Conservation (phyloP, 2,888 invertebrate genomes). For the Epirrita christyi region DNA sequence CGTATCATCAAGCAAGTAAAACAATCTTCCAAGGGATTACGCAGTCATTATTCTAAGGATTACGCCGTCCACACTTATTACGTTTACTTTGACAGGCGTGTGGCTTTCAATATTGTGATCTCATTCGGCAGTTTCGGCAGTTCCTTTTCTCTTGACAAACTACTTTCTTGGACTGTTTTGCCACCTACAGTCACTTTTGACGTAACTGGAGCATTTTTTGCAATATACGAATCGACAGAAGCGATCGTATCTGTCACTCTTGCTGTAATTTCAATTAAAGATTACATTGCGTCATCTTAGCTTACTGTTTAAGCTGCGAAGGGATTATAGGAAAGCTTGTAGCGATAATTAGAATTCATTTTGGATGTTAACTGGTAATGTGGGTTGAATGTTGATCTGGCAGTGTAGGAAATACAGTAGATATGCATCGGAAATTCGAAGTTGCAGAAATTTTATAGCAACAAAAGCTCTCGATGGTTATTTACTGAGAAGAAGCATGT, state of each 20-base stretch:
- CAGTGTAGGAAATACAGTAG: neutral
- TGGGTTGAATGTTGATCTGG: slow-evolving; percentile 9
- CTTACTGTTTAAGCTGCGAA: slow-evolving; percentile 43
- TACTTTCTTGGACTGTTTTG: slow-evolving; percentile 52
- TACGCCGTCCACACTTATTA: slow-evolving; percentile 42
- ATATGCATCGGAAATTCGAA: neutral
- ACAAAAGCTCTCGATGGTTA: neutral
- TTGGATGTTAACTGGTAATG: slow-evolving; percentile 21
- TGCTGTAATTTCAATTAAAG: slow-evolving; percentile 48
- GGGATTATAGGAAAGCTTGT: slow-evolving; percentile 59
- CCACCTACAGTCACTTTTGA: slow-evolving; percentile 61
- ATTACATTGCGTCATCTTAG: slow-evolving; percentile 48
- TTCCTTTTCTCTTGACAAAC: slow-evolving; percentile 38
- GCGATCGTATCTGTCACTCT: slow-evolving; percentile 62
- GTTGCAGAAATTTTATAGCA: no score
- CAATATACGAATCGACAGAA: slow-evolving; percentile 48
- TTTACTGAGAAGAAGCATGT: neutral
- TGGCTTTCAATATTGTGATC: slow-evolving; percentile 49
- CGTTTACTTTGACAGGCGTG: slow-evolving; percentile 49
- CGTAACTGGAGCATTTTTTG: slow-evolving; percentile 66
- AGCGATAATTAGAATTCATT: slow-evolving; percentile 37
- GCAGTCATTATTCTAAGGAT: no score
- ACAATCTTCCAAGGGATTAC: slow-evolving; percentile 42
- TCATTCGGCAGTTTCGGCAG: slow-evolving; percentile 23
- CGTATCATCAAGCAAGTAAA: neutral